Percentiles rank a stretch among this genome's conserved stretches.
phyloP scores from a whole-genome alignment of 1,140 invertebrate species.

The Cataglyphis hispanica region DNA sequence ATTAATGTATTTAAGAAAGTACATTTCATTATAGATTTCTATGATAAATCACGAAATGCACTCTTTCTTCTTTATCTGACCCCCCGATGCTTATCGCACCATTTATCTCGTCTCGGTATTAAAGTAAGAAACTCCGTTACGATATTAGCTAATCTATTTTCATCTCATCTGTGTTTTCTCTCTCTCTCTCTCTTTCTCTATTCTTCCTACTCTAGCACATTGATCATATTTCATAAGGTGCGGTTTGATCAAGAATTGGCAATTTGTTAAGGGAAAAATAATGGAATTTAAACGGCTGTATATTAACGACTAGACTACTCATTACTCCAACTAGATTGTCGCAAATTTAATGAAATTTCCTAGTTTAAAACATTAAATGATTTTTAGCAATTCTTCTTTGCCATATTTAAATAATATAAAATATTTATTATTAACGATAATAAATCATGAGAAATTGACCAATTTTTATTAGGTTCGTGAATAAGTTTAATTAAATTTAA shows the following conservation, averaged over 20 bases:
- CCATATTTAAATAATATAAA: not conserved
- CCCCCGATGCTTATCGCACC: conserved; percentile 24
- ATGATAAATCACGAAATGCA: conserved; percentile 47
- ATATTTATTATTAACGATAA: not conserved
- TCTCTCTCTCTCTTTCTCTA: not conserved
- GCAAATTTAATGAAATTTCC: conserved; percentile 3
- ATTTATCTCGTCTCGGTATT: conserved; percentile 63
- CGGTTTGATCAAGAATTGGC: conserved; percentile 23
- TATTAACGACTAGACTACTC: not conserved
- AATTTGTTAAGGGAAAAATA: conserved; percentile 51
- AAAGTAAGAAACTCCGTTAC: conserved; percentile 73
- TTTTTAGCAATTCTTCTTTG: not conserved
- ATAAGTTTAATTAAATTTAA: conserved; percentile 52
- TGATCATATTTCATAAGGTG: conserved; percentile 45
- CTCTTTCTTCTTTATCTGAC: conserved; percentile 38
- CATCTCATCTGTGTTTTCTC: conserved; percentile 22
- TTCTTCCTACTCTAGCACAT: conserved; percentile 20
- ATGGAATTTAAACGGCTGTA: conserved; percentile 13
- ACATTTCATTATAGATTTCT: conserved; percentile 21
- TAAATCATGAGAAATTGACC: conserved; percentile 14
- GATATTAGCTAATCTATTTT: conserved; percentile 58
- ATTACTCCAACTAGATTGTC: conserved; percentile 9
- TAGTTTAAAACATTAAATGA: not conserved
- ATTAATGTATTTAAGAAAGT: conserved; percentile 29
- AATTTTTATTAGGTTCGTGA: conserved; percentile 27